Conservation (phyloP, 2,797 vertebrate species). For the Ficedula albicollis region DNA sequence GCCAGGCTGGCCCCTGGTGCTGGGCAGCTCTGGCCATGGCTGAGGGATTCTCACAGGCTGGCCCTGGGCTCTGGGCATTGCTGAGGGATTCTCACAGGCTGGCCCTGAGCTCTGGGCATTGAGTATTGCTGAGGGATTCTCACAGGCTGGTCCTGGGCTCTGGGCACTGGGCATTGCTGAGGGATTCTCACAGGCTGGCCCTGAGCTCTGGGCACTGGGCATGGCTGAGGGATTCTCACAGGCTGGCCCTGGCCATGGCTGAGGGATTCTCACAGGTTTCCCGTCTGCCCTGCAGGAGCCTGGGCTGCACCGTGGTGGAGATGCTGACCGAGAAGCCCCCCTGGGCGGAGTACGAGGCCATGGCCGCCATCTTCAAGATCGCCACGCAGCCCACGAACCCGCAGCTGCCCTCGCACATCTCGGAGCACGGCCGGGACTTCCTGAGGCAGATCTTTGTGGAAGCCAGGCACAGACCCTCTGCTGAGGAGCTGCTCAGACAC, state of each 20-base stretch:
- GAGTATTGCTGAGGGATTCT: too few species aligned
- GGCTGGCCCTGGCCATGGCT: too few species aligned
- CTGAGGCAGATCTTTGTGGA: constrained; percentile 94
- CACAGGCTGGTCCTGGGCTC: too few species aligned
- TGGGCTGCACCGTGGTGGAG: constrained; percentile 96
- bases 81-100: too few species aligned
- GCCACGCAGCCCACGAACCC: constrained; percentile 97
- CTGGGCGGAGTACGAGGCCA: constrained; percentile 97
- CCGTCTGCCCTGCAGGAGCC: constrained; percentile 83
- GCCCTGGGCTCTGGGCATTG: too few species aligned
- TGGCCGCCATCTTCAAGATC: constrained; percentile 99
- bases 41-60: not conserved
- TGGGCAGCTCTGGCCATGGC: not conserved
- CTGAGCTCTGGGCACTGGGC: too few species aligned
- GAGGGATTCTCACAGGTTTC: not conserved
- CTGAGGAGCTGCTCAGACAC: constrained; percentile 94
- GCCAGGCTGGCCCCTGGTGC: not conserved
- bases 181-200: too few species aligned
- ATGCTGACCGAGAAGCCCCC: constrained; percentile 98
- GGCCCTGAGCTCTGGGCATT: too few species aligned
- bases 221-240: too few species aligned
- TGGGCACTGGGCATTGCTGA: too few species aligned
- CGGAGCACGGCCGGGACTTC: constrained; percentile 93
- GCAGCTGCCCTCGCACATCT: constrained; percentile 87
- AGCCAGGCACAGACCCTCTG: constrained; percentile 92